phyloP scores from a whole-genome alignment of 1,140 invertebrate species.

The Philopotamus ludificatus region DNA sequence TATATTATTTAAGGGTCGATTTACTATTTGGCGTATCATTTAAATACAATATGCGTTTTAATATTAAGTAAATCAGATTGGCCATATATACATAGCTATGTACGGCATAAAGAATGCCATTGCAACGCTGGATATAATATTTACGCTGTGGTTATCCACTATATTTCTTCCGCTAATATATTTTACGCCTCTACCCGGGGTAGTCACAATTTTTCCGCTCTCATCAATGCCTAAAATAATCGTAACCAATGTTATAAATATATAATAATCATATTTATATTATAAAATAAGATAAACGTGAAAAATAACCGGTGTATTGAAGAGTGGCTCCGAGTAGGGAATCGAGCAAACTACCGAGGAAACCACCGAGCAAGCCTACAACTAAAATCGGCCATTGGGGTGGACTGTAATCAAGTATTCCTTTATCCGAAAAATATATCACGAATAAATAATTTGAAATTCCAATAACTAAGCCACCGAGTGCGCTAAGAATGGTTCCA shows the following conservation, averaged over 20 bases:
- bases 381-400: conserved; percentile 81
- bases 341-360: conserved; percentile 80
- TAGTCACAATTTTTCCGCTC: conserved; percentile 71
- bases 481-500: conserved; percentile 69
- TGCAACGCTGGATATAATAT: conserved; percentile 77
- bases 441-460: conserved; percentile 69
- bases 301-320: conserved; percentile 75
- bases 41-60: background rate
- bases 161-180: conserved; percentile 76
- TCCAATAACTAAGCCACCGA: conserved; percentile 77
- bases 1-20: too few relatives aligned
- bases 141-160: conserved; percentile 90
- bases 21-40: too few relatives aligned
- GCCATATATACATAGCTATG: conserved; percentile 69
- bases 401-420: conserved; percentile 61
- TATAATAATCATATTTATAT: too few relatives aligned
- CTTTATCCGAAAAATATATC: conserved; percentile 63
- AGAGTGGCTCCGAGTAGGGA: conserved; percentile 81
- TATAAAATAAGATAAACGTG: conserved; percentile 5
- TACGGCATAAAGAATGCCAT: conserved; percentile 72
- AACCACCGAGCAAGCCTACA: conserved; percentile 68
- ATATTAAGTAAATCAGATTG: too few relatives aligned
- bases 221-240: conserved; percentile 65
- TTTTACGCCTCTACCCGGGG: conserved; percentile 68
- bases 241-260: background rate